Percentiles rank a stretch among this genome's conserved stretches.
Evolutionary conservation across 2,888 invertebrate genomes (phyloP).

Genomic region (Hirtodrosophila trivittata): DNA sequence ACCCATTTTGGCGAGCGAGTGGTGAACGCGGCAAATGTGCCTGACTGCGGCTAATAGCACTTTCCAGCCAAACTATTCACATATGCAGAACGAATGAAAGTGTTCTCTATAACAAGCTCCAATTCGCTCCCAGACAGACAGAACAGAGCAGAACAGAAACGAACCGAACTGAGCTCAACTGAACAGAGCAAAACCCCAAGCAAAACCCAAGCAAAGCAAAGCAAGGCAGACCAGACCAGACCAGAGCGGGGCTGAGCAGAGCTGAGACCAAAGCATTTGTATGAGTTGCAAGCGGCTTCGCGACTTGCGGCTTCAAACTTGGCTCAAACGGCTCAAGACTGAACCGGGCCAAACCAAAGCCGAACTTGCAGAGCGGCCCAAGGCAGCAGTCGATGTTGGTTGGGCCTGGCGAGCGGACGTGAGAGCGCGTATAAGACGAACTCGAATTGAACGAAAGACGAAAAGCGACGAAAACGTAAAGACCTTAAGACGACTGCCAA

Average conservation of each 20-base stretch:
- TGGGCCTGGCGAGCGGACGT: constrained; percentile 76
- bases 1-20: constrained; percentile 57
- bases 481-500: constrained; percentile 7
- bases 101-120: constrained; percentile 66
- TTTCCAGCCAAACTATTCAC: constrained; percentile 54
- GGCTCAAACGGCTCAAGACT: constrained; percentile 67
- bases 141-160: constrained; percentile 8
- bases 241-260: not conserved
- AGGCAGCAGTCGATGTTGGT: constrained; percentile 75
- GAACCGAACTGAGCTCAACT: not conserved
- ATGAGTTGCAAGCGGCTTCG: constrained; percentile 54
- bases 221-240: not conserved
- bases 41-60: constrained; percentile 67
- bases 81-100: constrained; percentile 77
- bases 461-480: constrained; percentile 32
- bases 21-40: constrained; percentile 41
- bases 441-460: constrained; percentile 28
- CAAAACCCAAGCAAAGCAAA: constrained; percentile 6
- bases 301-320: constrained; percentile 57
- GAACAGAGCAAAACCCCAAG: not conserved
- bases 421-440: constrained; percentile 54
- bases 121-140: constrained; percentile 49
- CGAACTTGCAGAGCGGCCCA: constrained; percentile 69
- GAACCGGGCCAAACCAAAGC: constrained; percentile 56
- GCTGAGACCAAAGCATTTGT: constrained; percentile 30